phyloP scores from a whole-genome alignment of 2,113 vertebrate genomes.

The Halichoeres trimaculatus region DNA sequence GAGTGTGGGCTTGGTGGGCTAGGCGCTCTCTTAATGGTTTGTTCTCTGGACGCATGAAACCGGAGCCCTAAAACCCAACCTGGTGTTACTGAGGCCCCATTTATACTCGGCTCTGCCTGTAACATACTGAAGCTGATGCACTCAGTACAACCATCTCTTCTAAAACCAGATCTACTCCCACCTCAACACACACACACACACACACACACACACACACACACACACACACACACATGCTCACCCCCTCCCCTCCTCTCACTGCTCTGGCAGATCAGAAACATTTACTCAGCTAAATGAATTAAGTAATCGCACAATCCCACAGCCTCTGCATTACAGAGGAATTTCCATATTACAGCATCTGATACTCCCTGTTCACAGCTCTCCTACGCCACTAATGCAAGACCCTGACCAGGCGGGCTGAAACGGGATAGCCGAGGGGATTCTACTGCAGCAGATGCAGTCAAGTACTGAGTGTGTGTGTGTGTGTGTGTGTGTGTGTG shows the following conservation, averaged over 20 bases:
- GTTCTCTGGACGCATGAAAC: conserved; percentile 85
- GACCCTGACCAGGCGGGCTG: conserved; percentile 83
- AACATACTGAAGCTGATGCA: conserved; percentile 32
- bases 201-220: background rate
- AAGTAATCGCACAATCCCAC: conserved; percentile 86
- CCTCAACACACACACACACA: background rate
- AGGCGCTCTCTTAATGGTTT: conserved; percentile 84
- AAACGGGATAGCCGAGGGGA: conserved; percentile 88
- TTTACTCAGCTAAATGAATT: conserved; percentile 87
- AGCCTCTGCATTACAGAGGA: conserved; percentile 85
- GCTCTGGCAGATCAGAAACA: conserved; percentile 73
- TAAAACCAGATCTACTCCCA: conserved; percentile 3
- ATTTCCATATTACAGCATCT: conserved; percentile 90
- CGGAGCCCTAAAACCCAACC: conserved; percentile 65
- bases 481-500: conserved; percentile 25
- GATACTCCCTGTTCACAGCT: conserved; percentile 88
- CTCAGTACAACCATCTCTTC: conserved; percentile 15
- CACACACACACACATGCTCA: background rate
- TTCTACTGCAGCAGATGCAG: conserved; percentile 86
- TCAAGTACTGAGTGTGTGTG: conserved; percentile 33
- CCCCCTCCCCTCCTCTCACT: conserved; percentile 27
- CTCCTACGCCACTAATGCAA: conserved; percentile 81
- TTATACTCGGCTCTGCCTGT: conserved; percentile 40
- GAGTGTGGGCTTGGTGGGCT: conserved; percentile 57
- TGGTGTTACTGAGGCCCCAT: conserved; percentile 69